These are phyloP conservation scores for Periophthalmus magnuspinnatus DNA, from an alignment of 2,797 vertebrate genomes.

Conservation along the genomic window DNA sequence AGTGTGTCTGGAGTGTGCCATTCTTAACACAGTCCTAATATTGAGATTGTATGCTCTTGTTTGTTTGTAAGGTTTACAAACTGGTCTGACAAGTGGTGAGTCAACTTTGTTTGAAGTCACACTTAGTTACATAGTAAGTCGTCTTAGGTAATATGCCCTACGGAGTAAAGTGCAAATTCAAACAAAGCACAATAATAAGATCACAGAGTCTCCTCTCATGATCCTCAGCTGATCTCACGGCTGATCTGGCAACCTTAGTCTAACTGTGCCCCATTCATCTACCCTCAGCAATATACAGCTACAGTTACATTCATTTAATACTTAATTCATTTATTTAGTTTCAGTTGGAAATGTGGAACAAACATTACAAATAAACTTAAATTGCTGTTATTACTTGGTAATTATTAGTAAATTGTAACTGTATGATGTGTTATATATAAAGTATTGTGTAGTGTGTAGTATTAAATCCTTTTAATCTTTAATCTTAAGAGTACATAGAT, in stretches of 20 bases:
- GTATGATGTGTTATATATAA: background rate
- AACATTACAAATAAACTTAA: background rate
- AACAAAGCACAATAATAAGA: slow-evolving; percentile 60
- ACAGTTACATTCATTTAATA: background rate
- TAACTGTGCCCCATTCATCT: slow-evolving; percentile 41
- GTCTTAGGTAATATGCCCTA: slow-evolving; percentile 4
- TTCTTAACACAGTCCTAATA: slow-evolving; percentile 9
- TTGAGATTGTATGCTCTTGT: slow-evolving; percentile 5
- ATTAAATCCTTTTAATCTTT: too few species aligned
- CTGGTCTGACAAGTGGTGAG: slow-evolving; percentile 48
- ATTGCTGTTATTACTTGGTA: background rate
- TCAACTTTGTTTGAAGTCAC: slow-evolving; percentile 40
- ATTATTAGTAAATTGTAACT: background rate
- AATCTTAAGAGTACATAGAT: too few species aligned
- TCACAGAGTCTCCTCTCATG: slow-evolving; percentile 56
- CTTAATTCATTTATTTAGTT: background rate
- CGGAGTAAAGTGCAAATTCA: slow-evolving; percentile 28
- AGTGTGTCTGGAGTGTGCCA: slow-evolving; percentile 58
- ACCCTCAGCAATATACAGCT: slow-evolving; percentile 51
- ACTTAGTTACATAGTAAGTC: slow-evolving; percentile 30
- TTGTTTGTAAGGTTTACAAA: slow-evolving; percentile 45
- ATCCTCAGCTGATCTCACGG: slow-evolving; percentile 70
- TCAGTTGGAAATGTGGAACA: background rate
- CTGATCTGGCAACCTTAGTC: slow-evolving; percentile 51
- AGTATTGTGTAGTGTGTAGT: background rate